phyloP scores from a whole-genome alignment of 2,113 vertebrate genomes.

The Passer montanus region DNA sequence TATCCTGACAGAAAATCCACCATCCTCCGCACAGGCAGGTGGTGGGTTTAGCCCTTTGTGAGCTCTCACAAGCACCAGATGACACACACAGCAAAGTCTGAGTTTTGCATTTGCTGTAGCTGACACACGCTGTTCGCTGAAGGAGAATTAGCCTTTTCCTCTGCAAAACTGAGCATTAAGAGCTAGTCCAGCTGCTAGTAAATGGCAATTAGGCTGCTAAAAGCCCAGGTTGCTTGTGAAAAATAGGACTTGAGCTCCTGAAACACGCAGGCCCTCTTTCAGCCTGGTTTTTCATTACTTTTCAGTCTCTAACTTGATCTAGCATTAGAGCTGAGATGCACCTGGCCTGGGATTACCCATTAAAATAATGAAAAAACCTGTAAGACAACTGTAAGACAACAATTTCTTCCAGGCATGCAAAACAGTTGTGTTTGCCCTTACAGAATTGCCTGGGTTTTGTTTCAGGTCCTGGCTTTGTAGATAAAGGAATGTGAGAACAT shows the following conservation, averaged over 20 bases:
- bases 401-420: slow-evolving; percentile 1
- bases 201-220: slow-evolving; percentile 2
- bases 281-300: background rate
- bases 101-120: background rate
- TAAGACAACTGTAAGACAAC: background rate
- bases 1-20: background rate
- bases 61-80: background rate
- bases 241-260: background rate
- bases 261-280: background rate
- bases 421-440: background rate
- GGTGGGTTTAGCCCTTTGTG: background rate
- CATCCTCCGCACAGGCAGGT: background rate
- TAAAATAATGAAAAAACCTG: background rate
- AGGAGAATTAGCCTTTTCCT: background rate
- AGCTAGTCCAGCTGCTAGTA: background rate
- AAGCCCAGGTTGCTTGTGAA: background rate
- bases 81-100: background rate
- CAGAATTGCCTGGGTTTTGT: background rate
- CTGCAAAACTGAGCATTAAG: background rate
- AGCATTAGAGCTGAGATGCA: background rate
- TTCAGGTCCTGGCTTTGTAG: background rate
- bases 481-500: background rate
- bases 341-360: background rate
- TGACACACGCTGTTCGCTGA: background rate
- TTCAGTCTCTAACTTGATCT: background rate